Evolutionary conservation across 2,797 vertebrate genomes (phyloP).

Genomic region (Miopithecus talapoin): DNA sequence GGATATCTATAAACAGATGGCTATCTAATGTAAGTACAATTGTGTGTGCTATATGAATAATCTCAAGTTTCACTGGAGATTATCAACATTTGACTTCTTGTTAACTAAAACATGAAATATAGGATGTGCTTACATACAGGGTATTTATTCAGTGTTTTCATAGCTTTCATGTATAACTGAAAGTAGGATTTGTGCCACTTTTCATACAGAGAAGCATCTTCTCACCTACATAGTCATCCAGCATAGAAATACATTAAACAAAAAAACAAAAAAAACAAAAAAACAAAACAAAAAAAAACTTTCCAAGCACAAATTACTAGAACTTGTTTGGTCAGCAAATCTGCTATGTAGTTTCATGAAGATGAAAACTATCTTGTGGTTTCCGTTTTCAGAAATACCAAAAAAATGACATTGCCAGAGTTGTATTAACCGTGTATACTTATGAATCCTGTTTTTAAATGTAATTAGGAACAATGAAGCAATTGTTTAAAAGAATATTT

Average conservation of each 20-base stretch:
- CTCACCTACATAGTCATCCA: neutral
- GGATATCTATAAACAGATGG: neutral
- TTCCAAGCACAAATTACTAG: neutral
- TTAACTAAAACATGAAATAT: neutral
- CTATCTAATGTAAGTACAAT: neutral
- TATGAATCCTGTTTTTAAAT: neutral
- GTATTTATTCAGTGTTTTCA: neutral
- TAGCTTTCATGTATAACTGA: neutral
- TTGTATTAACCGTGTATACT: neutral
- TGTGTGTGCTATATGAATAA: neutral
- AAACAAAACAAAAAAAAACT: neutral
- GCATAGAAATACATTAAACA: neutral
- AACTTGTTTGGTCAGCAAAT: conserved; percentile 27
- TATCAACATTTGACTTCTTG: conserved; percentile 32
- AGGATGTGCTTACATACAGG: neutral
- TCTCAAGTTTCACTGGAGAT: neutral
- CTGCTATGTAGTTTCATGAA: neutral
- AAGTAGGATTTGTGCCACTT: neutral
- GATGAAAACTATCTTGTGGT: conserved; percentile 29
- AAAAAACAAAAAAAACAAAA: neutral
- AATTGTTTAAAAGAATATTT: neutral
- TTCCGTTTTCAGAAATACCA: conserved; percentile 13
- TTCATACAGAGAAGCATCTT: neutral
- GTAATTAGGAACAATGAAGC: neutral
- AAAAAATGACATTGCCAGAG: neutral